A percentile compares a stretch with the other conserved stretches of the same genome.
These are phyloP conservation scores for Dicrurus megarhynchus DNA, from an alignment of 2,113 vertebrate species.

Conservation along the genomic window DNA sequence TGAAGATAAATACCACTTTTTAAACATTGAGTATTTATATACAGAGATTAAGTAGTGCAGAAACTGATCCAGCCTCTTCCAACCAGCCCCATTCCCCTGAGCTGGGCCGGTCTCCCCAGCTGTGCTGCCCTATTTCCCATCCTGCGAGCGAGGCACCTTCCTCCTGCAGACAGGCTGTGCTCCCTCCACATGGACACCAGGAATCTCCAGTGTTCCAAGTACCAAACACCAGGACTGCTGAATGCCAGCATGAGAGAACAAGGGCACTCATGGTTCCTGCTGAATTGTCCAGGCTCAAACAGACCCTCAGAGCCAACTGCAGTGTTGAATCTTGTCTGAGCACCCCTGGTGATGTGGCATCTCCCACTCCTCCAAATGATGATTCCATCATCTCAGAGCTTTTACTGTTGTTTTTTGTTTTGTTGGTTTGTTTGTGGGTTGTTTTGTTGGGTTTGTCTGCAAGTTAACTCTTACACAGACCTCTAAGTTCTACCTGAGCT, in stretches of 20 bases:
- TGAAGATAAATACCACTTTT: not conserved
- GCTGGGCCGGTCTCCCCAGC: not conserved
- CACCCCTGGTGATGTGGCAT: not conserved
- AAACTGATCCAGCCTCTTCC: not conserved
- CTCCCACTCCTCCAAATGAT: not conserved
- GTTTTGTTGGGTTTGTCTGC: not conserved
- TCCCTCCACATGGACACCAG: not conserved
- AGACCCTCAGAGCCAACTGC: not conserved
- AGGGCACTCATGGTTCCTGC: not conserved
- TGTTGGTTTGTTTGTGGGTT: not conserved
- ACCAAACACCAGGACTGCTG: not conserved
- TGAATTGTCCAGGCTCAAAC: not conserved
- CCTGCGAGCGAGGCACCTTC: rapidly evolving
- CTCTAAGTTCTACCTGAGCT: not conserved
- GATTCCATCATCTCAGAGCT: not conserved
- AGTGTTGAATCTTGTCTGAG: not conserved
- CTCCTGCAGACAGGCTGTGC: not conserved
- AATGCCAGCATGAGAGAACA: not conserved
- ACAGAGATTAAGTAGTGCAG: not conserved
- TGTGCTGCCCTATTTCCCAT: not conserved
- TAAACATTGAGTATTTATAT: not conserved
- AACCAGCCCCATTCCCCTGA: not conserved
- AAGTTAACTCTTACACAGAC: not conserved
- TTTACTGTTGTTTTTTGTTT: not conserved
- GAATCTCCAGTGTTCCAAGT: not conserved